phyloP scores from a whole-genome alignment of 2,797 vertebrate species.

The Crotalus adamanteus region DNA sequence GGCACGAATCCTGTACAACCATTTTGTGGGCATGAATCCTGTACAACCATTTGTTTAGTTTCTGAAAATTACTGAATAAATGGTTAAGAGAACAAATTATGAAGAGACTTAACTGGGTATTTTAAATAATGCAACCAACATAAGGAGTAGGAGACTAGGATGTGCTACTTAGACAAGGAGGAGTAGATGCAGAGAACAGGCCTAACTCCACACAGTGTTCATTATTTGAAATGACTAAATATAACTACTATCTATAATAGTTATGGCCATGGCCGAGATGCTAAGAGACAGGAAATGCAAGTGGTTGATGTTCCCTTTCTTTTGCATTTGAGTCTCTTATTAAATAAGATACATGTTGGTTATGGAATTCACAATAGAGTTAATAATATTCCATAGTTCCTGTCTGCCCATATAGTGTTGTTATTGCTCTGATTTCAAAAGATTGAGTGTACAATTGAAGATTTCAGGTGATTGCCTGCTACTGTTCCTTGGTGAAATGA shows the following conservation, averaged over 20 bases:
- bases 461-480: neutral
- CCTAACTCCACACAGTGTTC: neutral
- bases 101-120: neutral
- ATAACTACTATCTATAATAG: neutral
- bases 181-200: neutral
- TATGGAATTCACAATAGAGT: neutral
- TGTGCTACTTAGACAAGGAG: neutral
- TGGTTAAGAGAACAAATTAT: neutral
- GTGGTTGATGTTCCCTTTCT: neutral
- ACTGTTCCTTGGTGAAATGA: neutral
- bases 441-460: neutral
- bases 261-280: neutral
- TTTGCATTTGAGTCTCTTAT: neutral
- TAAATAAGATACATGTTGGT: neutral
- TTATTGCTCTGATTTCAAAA: neutral
- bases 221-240: neutral
- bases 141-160: neutral
- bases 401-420: neutral
- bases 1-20: neutral
- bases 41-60: neutral
- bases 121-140: neutral
- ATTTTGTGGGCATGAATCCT: neutral
- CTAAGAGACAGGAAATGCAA: neutral
- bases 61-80: neutral
- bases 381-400: neutral